Conservation (phyloP, 64 coral and sea anemone species). For the Pachyseris speciosa region DNA sequence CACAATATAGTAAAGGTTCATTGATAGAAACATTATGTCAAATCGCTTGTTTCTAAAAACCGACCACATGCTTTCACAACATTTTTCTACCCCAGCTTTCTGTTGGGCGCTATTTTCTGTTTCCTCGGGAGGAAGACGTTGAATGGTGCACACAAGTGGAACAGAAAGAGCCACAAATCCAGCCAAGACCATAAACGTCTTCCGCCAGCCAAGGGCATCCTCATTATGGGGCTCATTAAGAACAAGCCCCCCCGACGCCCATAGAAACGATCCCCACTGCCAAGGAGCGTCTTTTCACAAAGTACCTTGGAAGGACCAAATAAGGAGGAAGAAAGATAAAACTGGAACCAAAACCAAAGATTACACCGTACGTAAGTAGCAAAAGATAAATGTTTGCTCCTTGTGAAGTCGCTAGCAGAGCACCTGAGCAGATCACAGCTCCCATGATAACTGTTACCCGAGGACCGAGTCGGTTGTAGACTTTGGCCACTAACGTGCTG, state of each 20-base stretch:
- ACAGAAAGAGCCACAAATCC: slow-evolving; percentile 11
- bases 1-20: not conserved
- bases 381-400: not conserved
- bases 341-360: slow-evolving; percentile 20
- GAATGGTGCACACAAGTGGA: not conserved
- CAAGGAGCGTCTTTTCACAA: slow-evolving; percentile 29
- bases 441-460: not conserved
- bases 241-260: slow-evolving; percentile 25
- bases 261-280: slow-evolving; percentile 22
- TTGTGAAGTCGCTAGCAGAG: not conserved
- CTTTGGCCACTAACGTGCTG: slow-evolving; percentile 10
- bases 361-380: not conserved
- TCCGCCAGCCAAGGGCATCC: slow-evolving; percentile 18
- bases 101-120: no score
- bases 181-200: slow-evolving; percentile 11
- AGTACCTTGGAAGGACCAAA: not conserved
- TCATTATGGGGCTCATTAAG: slow-evolving; percentile 5
- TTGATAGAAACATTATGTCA: slow-evolving; percentile 8
- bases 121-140: not conserved
- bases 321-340: slow-evolving; percentile 21
- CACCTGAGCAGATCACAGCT: not conserved
- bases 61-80: not conserved
- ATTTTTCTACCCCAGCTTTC: not conserved
- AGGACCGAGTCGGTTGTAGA: slow-evolving; percentile 6
- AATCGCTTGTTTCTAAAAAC: not conserved